Percentiles rank a stretch among this genome's conserved stretches.
Evolutionary conservation across 2,888 invertebrate genomes (phyloP).

Genomic region (Mylabris sibirica): DNA sequence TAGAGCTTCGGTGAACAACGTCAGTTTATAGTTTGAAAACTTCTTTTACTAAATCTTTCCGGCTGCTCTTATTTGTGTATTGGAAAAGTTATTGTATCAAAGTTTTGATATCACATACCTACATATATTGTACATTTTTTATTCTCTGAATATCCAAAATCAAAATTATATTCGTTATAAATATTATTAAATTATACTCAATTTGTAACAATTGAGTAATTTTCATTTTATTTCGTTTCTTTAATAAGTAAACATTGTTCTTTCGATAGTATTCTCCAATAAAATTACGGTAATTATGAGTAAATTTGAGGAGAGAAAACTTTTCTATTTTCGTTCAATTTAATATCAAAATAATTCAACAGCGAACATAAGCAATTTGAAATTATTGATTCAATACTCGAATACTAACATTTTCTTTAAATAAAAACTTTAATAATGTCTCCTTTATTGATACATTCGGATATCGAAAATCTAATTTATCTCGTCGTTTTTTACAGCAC

Average conservation of each 20-base stretch:
- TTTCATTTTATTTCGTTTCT: constrained; percentile 6
- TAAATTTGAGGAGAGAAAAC: neutral
- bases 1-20: neutral
- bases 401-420: neutral
- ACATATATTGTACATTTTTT: neutral
- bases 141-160: neutral
- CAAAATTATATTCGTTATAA: neutral
- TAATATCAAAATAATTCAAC: neutral
- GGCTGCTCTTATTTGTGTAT: neutral
- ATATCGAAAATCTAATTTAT: neutral
- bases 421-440: neutral
- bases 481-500: neutral
- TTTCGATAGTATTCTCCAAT: neutral
- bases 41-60: neutral
- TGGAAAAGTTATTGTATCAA: constrained; percentile 5
- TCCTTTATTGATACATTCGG: neutral
- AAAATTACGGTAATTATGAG: neutral
- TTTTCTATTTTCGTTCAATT: neutral
- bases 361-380: neutral
- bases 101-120: neutral
- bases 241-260: constrained; percentile 6
- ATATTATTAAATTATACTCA: neutral
- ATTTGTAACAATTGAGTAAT: neutral
- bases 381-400: neutral
- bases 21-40: neutral